A percentile compares a stretch with the other conserved stretches of the same genome.
Evolutionary conservation across 2,888 invertebrate genomes (phyloP).

Genomic region (Stegophylla sp.): DNA sequence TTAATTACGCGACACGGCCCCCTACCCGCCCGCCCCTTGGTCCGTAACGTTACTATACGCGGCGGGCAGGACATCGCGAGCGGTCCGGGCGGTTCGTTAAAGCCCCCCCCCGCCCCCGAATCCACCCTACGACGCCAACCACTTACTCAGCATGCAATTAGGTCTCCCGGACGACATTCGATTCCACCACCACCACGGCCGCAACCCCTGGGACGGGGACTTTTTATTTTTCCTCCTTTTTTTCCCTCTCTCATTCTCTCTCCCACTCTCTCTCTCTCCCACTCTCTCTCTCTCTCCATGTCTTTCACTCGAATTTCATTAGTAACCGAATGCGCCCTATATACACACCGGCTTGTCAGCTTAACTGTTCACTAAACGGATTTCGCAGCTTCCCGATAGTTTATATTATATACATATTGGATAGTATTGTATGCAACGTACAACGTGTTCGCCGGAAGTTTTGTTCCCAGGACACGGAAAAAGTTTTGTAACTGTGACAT

Average conservation of each 20-base stretch:
- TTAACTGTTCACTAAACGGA: conserved; percentile 41
- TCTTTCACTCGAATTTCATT: conserved; percentile 34
- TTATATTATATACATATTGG: not conserved
- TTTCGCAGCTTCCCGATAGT: conserved; percentile 31
- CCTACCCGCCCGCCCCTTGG: not conserved
- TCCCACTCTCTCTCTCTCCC: not conserved
- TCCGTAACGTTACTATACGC: conserved; percentile 23
- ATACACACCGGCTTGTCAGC: conserved; percentile 25
- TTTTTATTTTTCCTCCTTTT: conserved; percentile 20
- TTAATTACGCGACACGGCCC: conserved; percentile 52
- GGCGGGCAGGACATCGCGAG: too few relatives aligned
- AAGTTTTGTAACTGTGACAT: conserved; percentile 39
- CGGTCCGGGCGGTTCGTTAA: conserved; percentile 28
- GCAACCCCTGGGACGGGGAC: not conserved
- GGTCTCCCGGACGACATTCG: conserved; percentile 41
- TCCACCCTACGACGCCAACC: not conserved
- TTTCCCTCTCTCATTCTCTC: not conserved
- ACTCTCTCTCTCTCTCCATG: not conserved
- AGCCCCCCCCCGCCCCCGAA: not conserved
- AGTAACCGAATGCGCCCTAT: conserved; percentile 39
- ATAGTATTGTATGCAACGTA: conserved; percentile 20
- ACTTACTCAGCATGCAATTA: conserved; percentile 33
- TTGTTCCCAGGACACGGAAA: conserved; percentile 26
- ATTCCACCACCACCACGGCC: conserved; percentile 2
- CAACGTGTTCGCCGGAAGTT: conserved; percentile 40